Evolutionary conservation across 2,797 vertebrate genomes (phyloP).

Genomic region (Rhinatrema bivittatum): DNA sequence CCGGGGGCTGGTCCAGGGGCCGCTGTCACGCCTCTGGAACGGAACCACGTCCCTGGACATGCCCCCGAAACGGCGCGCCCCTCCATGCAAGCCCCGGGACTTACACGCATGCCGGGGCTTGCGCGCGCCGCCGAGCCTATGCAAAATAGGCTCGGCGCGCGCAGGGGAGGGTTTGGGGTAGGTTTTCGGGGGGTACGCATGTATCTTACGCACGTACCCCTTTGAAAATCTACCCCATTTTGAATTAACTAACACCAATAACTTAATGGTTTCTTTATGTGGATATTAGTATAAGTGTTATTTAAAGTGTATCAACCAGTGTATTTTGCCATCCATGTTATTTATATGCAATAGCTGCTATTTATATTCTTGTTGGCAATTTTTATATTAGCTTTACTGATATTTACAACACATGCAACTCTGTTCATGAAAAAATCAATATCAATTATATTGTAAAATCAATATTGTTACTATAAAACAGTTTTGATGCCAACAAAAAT

Average conservation of each 20-base stretch:
- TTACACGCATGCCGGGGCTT: too few relatives aligned
- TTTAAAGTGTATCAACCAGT: constrained; percentile 14
- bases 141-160: too few relatives aligned
- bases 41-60: too few relatives aligned
- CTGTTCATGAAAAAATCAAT: constrained; percentile 19
- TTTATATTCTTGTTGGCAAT: constrained; percentile 28
- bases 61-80: too few relatives aligned
- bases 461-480: constrained; percentile 15
- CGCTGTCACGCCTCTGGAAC: too few relatives aligned
- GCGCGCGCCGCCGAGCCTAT: too few relatives aligned
- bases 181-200: too few relatives aligned
- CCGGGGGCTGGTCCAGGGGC: too few relatives aligned
- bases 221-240: too few relatives aligned
- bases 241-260: not conserved
- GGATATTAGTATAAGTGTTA: constrained; percentile 21
- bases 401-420: constrained; percentile 19
- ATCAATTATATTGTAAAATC: constrained; percentile 10
- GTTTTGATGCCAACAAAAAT: constrained; percentile 23
- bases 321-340: constrained; percentile 20
- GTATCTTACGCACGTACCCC: too few relatives aligned
- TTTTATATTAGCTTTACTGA: constrained; percentile 31
- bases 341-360: constrained; percentile 14
- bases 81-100: too few relatives aligned
- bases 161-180: too few relatives aligned
- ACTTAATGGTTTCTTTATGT: constrained; percentile 11